Percentiles rank a stretch among this genome's conserved stretches.
phyloP scores from a whole-genome alignment of 1,140 invertebrate species.

The Tribolium castaneum region DNA sequence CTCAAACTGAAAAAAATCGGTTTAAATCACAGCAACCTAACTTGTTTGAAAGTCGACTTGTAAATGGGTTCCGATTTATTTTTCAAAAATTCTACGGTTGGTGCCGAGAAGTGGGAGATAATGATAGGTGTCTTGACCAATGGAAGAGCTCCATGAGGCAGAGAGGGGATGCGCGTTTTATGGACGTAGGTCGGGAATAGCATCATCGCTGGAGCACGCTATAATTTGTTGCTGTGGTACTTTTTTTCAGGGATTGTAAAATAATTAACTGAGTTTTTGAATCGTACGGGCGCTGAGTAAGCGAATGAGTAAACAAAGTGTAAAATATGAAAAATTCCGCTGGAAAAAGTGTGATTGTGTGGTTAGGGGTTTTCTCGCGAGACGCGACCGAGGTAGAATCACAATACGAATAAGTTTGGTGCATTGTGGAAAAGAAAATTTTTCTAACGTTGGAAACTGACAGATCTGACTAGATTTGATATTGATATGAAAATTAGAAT shows the following conservation, averaged over 20 bases:
- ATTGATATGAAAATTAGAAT: too few species aligned
- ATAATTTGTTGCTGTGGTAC: background rate
- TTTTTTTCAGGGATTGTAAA: conserved; percentile 10
- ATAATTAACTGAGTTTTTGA: background rate
- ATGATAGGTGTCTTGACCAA: conserved; percentile 37
- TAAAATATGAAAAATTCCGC: background rate
- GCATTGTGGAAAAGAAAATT: too few species aligned
- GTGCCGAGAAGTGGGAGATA: conserved; percentile 15
- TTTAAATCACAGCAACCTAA: background rate
- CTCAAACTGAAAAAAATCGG: background rate
- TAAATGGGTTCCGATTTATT: conserved; percentile 45
- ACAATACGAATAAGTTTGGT: too few species aligned
- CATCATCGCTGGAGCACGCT: background rate
- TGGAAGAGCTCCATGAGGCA: background rate
- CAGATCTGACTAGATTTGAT: too few species aligned
- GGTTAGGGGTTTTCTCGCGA: too few species aligned
- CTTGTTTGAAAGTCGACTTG: background rate
- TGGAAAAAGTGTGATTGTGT: background rate
- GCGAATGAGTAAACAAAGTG: background rate
- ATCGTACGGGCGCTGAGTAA: background rate
- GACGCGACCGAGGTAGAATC: too few species aligned
- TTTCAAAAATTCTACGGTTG: conserved; percentile 49
- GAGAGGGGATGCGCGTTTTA: conserved; percentile 6
- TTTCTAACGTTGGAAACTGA: too few species aligned
- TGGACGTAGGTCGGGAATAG: conserved; percentile 37